phyloP scores from a whole-genome alignment of 2,113 vertebrate species.

The Otis tarda region DNA sequence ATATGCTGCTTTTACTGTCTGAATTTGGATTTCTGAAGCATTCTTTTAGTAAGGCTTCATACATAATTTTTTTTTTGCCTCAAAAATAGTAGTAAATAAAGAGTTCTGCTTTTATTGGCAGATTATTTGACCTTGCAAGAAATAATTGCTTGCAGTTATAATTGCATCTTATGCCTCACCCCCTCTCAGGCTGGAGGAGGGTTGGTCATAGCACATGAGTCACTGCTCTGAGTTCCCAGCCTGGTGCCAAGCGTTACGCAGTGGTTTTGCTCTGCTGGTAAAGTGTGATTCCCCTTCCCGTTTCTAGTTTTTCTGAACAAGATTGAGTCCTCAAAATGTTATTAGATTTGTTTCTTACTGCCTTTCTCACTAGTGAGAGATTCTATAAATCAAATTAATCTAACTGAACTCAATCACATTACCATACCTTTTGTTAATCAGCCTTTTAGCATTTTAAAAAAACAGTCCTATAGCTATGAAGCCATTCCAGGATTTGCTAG shows the following conservation, averaged over 20 bases:
- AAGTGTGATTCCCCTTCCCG: not conserved
- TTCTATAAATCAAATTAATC: not conserved
- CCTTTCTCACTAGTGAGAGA: not conserved
- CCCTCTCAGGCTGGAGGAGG: not conserved
- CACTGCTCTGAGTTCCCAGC: not conserved
- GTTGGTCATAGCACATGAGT: not conserved
- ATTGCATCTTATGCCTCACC: not conserved
- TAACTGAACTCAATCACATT: not conserved
- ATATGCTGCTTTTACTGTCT: not conserved
- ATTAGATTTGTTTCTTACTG: not conserved
- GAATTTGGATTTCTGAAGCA: not conserved
- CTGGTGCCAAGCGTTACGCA: accelerated
- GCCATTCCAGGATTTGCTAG: not conserved
- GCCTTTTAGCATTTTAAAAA: not conserved
- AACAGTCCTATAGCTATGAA: not conserved
- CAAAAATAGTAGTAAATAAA: not conserved
- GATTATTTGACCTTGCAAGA: slow-evolving; percentile 16
- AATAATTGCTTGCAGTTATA: not conserved
- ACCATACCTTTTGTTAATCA: not conserved
- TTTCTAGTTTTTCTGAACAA: not conserved
- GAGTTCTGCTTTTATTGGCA: not conserved
- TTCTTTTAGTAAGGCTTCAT: not conserved
- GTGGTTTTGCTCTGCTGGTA: not conserved
- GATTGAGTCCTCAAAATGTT: not conserved
- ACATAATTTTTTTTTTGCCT: accelerated